phyloP scores from a whole-genome alignment of 2,888 invertebrate species.

The Acanthopleura granulata region DNA sequence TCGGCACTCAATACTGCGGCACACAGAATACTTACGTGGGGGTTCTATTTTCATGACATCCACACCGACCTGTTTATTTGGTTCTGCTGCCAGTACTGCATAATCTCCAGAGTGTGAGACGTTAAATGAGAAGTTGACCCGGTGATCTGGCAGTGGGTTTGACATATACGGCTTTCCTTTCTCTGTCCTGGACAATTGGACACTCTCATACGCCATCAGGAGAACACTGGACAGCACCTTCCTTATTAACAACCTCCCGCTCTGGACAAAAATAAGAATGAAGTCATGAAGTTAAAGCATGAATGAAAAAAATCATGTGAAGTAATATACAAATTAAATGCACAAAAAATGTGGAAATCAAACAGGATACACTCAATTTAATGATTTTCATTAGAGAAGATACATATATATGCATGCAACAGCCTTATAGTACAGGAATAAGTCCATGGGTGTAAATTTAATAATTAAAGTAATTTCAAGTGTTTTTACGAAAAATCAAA shows the following conservation, averaged over 20 bases:
- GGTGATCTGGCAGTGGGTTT: constrained; percentile 32
- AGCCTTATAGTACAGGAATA: too few species aligned
- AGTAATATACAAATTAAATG: too few species aligned
- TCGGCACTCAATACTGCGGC: too few species aligned
- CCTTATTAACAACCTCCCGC: constrained; percentile 86
- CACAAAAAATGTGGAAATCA: too few species aligned
- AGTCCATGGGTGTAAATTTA: too few species aligned
- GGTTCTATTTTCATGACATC: constrained; percentile 91
- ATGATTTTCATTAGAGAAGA: too few species aligned
- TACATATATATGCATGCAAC: too few species aligned
- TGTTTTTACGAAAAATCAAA: too few species aligned
- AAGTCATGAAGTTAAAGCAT: neutral
- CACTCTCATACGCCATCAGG: constrained; percentile 77
- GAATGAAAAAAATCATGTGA: too few species aligned
- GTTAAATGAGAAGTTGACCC: constrained; percentile 78
- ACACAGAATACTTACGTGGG: constrained; percentile 50
- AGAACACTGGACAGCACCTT: constrained; percentile 80
- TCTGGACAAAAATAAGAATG: constrained; percentile 45
- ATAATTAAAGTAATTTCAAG: too few species aligned
- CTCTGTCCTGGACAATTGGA: constrained; percentile 71
- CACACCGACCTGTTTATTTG: constrained; percentile 71
- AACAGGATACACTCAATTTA: too few species aligned
- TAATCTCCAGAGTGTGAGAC: constrained; percentile 92
- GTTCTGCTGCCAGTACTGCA: constrained; percentile 79
- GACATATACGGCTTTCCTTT: constrained; percentile 69